These are phyloP conservation scores for Formica selysi DNA, from an alignment of 1,140 invertebrate genomes.

Conservation along the genomic window DNA sequence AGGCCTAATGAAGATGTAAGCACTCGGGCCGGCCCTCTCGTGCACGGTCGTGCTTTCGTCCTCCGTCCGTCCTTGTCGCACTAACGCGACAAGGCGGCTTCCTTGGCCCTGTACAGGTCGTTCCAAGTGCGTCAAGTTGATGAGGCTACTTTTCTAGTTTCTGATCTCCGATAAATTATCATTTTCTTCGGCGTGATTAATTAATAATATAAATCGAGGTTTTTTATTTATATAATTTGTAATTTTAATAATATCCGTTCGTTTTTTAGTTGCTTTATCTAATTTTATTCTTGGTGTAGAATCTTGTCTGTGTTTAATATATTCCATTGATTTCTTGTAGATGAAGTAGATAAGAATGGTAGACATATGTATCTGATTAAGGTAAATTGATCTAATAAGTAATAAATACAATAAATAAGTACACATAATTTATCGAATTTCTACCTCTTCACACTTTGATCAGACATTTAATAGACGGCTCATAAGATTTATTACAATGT, in stretches of 20 bases:
- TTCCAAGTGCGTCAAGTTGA: slow-evolving; percentile 61
- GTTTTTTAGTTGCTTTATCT: neutral
- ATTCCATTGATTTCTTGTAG: neutral
- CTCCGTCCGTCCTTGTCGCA: slow-evolving; percentile 78
- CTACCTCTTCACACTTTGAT: neutral
- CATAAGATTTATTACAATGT: neutral
- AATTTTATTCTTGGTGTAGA: slow-evolving; percentile 12
- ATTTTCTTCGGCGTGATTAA: neutral
- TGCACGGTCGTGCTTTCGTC: slow-evolving; percentile 83
- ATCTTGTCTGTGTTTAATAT: slow-evolving; percentile 2
- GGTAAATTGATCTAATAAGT: neutral
- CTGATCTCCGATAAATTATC: neutral
- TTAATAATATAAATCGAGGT: neutral
- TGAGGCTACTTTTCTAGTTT: slow-evolving; percentile 21
- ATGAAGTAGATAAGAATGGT: neutral
- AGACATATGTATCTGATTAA: neutral
- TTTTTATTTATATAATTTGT: neutral
- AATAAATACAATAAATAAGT: too few relatives aligned
- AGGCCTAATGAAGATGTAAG: slow-evolving; percentile 87
- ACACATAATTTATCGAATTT: slow-evolving; percentile 10
- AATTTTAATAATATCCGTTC: neutral
- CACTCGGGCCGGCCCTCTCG: slow-evolving; percentile 84
- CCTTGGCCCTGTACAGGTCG: slow-evolving; percentile 71
- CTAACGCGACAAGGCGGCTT: slow-evolving; percentile 58
- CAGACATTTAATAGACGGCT: neutral